phyloP scores from a whole-genome alignment of 2,888 invertebrate species.

The Periphyllus acericola region DNA sequence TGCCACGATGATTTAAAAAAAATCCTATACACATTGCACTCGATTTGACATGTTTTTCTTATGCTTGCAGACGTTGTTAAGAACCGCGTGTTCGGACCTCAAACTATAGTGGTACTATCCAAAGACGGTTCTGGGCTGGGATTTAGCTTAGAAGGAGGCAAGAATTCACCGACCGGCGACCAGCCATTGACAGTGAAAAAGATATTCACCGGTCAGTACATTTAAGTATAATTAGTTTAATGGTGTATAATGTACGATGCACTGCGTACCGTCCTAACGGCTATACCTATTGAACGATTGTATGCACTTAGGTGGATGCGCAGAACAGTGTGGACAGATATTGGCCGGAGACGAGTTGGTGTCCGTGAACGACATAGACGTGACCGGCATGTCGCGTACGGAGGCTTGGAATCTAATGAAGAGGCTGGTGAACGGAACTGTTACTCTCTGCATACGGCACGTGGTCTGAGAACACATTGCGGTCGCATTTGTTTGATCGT shows the following conservation, averaged over 20 bases:
- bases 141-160: conserved; percentile 93
- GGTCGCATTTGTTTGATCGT: not conserved
- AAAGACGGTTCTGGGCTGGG: conserved; percentile 91
- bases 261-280: not conserved
- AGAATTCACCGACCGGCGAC: conserved; percentile 89
- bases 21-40: too few relatives aligned
- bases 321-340: conserved; percentile 85
- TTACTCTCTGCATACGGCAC: conserved; percentile 73
- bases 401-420: conserved; percentile 95
- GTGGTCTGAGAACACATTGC: conserved; percentile 16
- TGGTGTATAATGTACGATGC: not conserved
- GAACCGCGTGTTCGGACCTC: conserved; percentile 71
- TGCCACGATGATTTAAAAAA: too few relatives aligned
- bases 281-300: too few relatives aligned
- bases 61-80: conserved; percentile 62
- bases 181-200: conserved; percentile 90
- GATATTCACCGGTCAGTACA: conserved; percentile 83
- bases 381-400: conserved; percentile 87
- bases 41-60: not conserved
- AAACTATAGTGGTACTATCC: conserved; percentile 70
- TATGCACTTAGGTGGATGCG: conserved; percentile 80
- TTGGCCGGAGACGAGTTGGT: conserved; percentile 88
- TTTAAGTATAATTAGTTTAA: not conserved
- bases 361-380: conserved; percentile 82
- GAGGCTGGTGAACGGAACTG: conserved; percentile 85